phyloP scores from a whole-genome alignment of 2,797 vertebrate species.

The Tragopan temminckii region DNA sequence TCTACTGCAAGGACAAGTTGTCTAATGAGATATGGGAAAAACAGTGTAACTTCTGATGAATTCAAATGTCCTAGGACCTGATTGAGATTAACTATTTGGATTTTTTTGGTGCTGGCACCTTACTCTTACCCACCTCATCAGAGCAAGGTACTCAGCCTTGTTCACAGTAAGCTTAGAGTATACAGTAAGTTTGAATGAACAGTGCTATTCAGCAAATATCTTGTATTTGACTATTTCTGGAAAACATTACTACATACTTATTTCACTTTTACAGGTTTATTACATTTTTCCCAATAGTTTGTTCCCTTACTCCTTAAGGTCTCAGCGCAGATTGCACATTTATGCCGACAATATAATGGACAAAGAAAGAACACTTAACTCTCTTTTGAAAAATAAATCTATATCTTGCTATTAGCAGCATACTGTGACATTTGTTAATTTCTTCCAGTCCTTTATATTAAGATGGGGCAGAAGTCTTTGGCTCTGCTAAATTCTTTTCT shows the following conservation, averaged over 20 bases:
- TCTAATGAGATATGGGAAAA: not conserved
- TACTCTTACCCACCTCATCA: not conserved
- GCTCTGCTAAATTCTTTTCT: not conserved
- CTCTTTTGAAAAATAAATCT: not conserved
- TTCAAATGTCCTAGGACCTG: not conserved
- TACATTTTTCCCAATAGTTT: not conserved
- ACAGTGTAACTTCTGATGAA: not conserved
- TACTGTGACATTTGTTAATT: not conserved
- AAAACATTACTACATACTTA: not conserved
- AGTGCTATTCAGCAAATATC: not conserved
- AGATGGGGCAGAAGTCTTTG: not conserved
- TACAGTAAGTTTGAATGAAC: not conserved
- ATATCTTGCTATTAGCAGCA: not conserved
- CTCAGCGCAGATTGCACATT: not conserved
- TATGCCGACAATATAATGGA: not conserved
- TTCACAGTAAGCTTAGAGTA: not conserved
- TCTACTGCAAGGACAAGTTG: not conserved
- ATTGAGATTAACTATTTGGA: not conserved
- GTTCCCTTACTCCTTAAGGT: not conserved
- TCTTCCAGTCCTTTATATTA: not conserved
- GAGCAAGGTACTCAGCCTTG: not conserved
- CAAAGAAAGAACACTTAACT: not conserved
- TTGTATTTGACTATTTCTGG: not conserved
- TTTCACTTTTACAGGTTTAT: not conserved
- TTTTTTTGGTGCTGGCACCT: not conserved